These are phyloP conservation scores for Steatornis caripensis DNA, from an alignment of 2,113 vertebrate genomes.

Conservation along the genomic window DNA sequence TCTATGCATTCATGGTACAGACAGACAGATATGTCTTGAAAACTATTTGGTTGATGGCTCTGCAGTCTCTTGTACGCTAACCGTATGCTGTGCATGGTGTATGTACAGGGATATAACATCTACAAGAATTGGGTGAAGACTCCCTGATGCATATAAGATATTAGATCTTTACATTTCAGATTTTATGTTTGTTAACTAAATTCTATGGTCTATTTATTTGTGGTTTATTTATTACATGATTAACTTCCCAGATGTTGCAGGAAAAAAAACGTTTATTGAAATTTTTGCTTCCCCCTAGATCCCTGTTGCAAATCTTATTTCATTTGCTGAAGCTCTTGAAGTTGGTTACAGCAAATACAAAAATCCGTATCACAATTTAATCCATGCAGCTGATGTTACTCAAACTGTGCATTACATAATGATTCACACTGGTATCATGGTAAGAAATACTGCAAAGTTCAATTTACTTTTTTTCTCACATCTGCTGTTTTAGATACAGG, in stretches of 20 bases:
- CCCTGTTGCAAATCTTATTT: conserved; percentile 89
- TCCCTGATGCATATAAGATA: background rate
- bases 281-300: conserved; percentile 79
- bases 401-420: conserved; percentile 98
- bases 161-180: background rate
- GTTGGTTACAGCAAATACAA: conserved; percentile 95
- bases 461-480: background rate
- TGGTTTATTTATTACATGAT: background rate
- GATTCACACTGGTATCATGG: conserved; percentile 96
- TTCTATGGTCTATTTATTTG: background rate
- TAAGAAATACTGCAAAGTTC: conserved; percentile 64
- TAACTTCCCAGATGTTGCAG: background rate
- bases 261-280: background rate
- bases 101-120: background rate
- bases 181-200: background rate
- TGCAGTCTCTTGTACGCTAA: background rate
- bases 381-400: conserved; percentile 96
- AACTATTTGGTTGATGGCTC: background rate
- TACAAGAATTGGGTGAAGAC: background rate
- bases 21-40: background rate
- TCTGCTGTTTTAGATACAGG: background rate
- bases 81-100: background rate
- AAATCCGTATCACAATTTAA: conserved; percentile 97
- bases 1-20: background rate
- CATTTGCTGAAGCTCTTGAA: conserved; percentile 95